phyloP scores from a whole-genome alignment of 2,113 vertebrate species.

The Pardalotus punctatus region DNA sequence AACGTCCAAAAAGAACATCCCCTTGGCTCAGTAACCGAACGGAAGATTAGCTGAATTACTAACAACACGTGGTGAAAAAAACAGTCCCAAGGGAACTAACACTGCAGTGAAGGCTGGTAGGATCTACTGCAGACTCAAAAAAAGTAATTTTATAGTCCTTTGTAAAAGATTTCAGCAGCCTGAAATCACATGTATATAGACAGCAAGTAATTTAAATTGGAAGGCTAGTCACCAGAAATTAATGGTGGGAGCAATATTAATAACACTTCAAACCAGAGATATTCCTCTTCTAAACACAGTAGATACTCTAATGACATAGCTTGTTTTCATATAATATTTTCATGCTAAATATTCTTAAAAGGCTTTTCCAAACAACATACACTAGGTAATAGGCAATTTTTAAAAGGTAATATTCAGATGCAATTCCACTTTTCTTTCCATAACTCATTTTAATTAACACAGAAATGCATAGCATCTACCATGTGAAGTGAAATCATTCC shows the following conservation, averaged over 20 bases:
- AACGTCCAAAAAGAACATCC: not conserved
- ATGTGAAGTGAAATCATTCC: not conserved
- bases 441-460: not conserved
- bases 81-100: not conserved
- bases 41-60: not conserved
- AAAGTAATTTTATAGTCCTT: not conserved
- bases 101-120: not conserved
- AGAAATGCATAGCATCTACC: not conserved
- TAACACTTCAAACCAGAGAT: not conserved
- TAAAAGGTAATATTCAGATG: not conserved
- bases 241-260: not conserved
- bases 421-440: not conserved
- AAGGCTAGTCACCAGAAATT: not conserved
- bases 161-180: not conserved
- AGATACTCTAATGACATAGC: not conserved
- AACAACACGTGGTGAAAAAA: not conserved
- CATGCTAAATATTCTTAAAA: not conserved
- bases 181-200: not conserved
- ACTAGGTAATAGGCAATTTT: not conserved
- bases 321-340: not conserved
- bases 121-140: not conserved
- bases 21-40: accelerated
- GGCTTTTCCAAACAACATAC: not conserved
- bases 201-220: not conserved
- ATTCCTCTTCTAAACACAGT: not conserved